Percentiles rank a stretch among this genome's conserved stretches.
Conservation (phyloP, 2,113 vertebrate species). For the Gambusia holbrooki region DNA sequence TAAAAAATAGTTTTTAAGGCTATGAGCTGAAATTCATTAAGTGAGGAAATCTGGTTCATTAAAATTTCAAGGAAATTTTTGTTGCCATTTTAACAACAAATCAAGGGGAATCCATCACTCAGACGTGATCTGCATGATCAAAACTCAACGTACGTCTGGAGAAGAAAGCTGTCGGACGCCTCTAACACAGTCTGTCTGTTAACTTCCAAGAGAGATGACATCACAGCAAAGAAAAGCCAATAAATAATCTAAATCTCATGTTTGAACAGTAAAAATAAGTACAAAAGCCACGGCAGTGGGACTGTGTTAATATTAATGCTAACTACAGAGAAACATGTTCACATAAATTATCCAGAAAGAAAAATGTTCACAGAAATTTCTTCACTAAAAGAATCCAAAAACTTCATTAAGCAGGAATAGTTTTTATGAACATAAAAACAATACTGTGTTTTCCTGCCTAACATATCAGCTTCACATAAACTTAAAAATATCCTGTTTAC, state of each 20-base stretch:
- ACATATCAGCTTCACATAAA: conserved; percentile 9
- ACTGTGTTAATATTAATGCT: neutral
- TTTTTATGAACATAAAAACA: neutral
- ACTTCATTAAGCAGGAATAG: neutral
- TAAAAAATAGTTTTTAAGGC: neutral
- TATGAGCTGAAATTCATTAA: neutral
- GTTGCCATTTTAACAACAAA: neutral
- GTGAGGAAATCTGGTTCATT: neutral
- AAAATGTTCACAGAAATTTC: neutral
- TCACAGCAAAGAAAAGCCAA: neutral
- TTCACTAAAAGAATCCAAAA: neutral
- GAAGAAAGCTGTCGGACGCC: neutral
- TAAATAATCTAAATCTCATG: neutral
- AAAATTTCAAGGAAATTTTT: neutral
- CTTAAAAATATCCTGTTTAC: neutral
- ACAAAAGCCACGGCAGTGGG: neutral
- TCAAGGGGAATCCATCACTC: neutral
- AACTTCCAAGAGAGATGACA: neutral
- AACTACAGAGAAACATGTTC: neutral
- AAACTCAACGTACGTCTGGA: neutral
- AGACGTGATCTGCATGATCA: neutral
- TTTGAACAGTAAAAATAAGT: neutral
- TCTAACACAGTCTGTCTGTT: neutral
- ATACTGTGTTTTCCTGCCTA: neutral
- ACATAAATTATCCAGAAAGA: neutral